phyloP scores from a whole-genome alignment of 2,113 vertebrate genomes.

The Chaetodon trifascialis region DNA sequence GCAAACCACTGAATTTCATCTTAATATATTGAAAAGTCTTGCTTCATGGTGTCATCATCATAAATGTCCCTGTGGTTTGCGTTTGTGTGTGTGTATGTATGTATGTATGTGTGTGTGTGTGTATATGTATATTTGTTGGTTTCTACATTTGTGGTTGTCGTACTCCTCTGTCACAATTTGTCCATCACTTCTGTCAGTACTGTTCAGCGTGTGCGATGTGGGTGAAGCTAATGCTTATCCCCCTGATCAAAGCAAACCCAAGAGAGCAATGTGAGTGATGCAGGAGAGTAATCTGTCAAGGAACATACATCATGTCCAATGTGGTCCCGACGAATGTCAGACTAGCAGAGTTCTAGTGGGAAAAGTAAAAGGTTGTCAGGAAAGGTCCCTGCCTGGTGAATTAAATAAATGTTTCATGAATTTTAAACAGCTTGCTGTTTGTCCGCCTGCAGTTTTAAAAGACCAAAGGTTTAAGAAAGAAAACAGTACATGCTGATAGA shows the following conservation, averaged over 20 bases:
- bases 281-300: slow-evolving; percentile 66
- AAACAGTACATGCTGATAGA: slow-evolving; percentile 70
- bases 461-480: slow-evolving; percentile 75
- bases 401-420: slow-evolving; percentile 84
- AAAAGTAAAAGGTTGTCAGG: slow-evolving; percentile 76
- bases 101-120: background rate
- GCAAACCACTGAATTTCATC: background rate
- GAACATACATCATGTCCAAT: slow-evolving; percentile 75
- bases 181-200: slow-evolving; percentile 35
- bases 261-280: slow-evolving; percentile 58
- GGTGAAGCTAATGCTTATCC: slow-evolving; percentile 45
- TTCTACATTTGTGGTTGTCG: slow-evolving; percentile 7
- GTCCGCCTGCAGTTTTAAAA: slow-evolving; percentile 83
- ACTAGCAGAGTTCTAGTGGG: slow-evolving; percentile 55
- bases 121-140: background rate
- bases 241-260: slow-evolving; percentile 54
- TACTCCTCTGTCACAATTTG: slow-evolving; percentile 27
- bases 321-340: slow-evolving; percentile 76
- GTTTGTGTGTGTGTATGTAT: background rate
- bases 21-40: background rate
- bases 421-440: slow-evolving; percentile 84
- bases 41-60: background rate
- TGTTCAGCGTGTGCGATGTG: slow-evolving; percentile 17
- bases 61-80: slow-evolving; percentile 6
- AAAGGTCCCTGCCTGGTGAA: slow-evolving; percentile 77